phyloP scores from a whole-genome alignment of 2,113 vertebrate species.

The Trichomycterus rosablanca region DNA sequence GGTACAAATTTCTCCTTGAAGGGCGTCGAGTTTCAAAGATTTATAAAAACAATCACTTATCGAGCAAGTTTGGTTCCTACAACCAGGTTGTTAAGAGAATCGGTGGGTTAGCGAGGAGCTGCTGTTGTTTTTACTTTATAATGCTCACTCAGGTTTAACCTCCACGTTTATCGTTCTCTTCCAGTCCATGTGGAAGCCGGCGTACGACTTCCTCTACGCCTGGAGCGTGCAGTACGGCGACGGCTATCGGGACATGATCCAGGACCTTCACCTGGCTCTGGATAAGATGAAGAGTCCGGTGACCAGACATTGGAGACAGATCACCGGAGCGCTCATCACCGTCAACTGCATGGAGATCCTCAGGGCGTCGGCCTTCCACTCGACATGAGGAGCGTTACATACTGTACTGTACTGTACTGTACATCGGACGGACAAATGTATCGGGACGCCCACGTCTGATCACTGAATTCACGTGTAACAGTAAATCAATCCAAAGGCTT shows the following conservation, averaged over 20 bases:
- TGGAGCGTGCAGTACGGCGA: slow-evolving; percentile 86
- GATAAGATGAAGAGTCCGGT: slow-evolving; percentile 96
- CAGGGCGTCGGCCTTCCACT: slow-evolving; percentile 70
- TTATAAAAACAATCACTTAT: too few relatives aligned
- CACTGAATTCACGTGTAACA: too few relatives aligned
- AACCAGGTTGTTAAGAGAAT: too few relatives aligned
- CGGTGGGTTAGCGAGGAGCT: too few relatives aligned
- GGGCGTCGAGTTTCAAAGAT: too few relatives aligned
- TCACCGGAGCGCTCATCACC: slow-evolving; percentile 85
- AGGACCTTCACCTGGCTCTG: slow-evolving; percentile 86
- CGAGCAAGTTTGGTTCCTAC: too few relatives aligned
- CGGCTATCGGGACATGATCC: slow-evolving; percentile 82
- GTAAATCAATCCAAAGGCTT: too few relatives aligned
- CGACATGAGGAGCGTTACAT: slow-evolving; percentile 41
- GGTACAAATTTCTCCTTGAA: too few relatives aligned
- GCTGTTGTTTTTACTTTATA: too few relatives aligned
- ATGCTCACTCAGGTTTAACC: too few relatives aligned
- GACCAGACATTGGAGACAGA: slow-evolving; percentile 86
- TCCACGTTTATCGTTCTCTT: slow-evolving; percentile 38
- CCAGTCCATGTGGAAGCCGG: slow-evolving; percentile 97
- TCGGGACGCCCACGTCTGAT: too few relatives aligned
- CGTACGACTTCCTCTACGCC: slow-evolving; percentile 90
- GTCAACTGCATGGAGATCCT: slow-evolving; percentile 85
- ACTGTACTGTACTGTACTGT: not conserved
- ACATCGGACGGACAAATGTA: too few relatives aligned